Percentiles rank a stretch among this genome's conserved stretches.
phyloP scores from a whole-genome alignment of 2,113 vertebrate species.

The Suricata suricatta region DNA sequence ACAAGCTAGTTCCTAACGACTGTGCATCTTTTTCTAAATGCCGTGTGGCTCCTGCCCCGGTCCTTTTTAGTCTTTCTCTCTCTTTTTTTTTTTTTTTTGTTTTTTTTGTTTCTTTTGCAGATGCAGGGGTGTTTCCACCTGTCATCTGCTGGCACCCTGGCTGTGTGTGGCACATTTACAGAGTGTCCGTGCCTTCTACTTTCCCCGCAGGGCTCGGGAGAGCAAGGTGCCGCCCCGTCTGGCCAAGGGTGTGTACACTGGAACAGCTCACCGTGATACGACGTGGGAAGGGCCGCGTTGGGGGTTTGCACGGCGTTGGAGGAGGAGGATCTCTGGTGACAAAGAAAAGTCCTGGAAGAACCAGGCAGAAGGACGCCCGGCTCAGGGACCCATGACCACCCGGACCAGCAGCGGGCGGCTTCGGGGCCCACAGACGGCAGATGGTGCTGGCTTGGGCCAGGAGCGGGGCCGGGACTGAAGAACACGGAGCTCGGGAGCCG shows the following conservation, averaged over 20 bases:
- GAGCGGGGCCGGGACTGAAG: background rate
- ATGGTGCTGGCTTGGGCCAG: background rate
- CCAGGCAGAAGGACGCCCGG: fast-evolving
- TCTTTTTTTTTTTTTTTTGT: background rate
- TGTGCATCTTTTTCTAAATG: background rate
- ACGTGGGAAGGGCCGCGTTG: fast-evolving
- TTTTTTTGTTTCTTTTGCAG: background rate
- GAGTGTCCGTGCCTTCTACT: background rate
- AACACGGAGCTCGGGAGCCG: background rate
- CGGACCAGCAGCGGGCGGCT: background rate
- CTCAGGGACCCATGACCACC: too few species aligned
- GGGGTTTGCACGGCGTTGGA: background rate
- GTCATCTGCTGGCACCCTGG: background rate
- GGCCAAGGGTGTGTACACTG: background rate
- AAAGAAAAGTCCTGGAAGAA: background rate
- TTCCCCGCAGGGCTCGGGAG: background rate
- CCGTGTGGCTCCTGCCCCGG: background rate
- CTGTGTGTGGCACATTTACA: background rate
- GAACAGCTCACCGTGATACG: background rate
- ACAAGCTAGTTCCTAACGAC: background rate
- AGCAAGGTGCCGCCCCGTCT: background rate
- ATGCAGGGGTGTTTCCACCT: background rate
- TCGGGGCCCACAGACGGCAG: background rate
- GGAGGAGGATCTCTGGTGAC: background rate
- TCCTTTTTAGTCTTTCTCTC: background rate